phyloP scores from a whole-genome alignment of 2,888 invertebrate genomes.

The Chymomyza amoena region DNA sequence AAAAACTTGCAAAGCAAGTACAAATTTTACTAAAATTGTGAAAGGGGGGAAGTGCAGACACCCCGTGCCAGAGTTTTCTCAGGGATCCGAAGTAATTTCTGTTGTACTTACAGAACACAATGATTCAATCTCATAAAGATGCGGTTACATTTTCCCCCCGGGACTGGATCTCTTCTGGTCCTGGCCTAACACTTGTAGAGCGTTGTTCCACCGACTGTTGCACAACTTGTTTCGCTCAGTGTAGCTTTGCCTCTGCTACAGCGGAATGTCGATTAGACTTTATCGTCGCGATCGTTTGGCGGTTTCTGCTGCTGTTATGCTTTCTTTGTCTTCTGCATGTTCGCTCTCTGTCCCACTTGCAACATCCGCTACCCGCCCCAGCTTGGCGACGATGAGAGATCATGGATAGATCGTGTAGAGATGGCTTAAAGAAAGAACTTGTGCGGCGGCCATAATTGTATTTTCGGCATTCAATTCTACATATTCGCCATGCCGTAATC shows the following conservation, averaged over 20 bases:
- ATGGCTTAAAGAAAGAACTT: not conserved
- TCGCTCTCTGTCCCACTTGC: not conserved
- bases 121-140: no score
- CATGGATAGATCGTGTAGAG: not conserved
- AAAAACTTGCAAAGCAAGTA: no score
- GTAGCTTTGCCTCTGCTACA: not conserved
- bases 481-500: conserved; percentile 33
- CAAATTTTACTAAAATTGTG: no score
- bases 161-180: no score
- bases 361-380: not conserved
- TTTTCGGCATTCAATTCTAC: conserved; percentile 57
- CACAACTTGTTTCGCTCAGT: not conserved
- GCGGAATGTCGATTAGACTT: conserved; percentile 62
- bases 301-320: conserved; percentile 34
- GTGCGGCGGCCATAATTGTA: conserved; percentile 59
- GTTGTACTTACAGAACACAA: no score
- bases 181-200: no score
- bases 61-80: no score
- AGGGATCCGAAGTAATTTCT: no score
- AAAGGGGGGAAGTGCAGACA: no score
- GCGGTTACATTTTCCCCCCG: no score
- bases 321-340: conserved; percentile 35
- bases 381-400: conserved; percentile 5
- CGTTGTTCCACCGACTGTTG: no score
- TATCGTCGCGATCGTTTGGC: conserved; percentile 34